These are phyloP conservation scores for Orchestes rusci DNA, from an alignment of 2,888 invertebrate genomes.

Conservation along the genomic window DNA sequence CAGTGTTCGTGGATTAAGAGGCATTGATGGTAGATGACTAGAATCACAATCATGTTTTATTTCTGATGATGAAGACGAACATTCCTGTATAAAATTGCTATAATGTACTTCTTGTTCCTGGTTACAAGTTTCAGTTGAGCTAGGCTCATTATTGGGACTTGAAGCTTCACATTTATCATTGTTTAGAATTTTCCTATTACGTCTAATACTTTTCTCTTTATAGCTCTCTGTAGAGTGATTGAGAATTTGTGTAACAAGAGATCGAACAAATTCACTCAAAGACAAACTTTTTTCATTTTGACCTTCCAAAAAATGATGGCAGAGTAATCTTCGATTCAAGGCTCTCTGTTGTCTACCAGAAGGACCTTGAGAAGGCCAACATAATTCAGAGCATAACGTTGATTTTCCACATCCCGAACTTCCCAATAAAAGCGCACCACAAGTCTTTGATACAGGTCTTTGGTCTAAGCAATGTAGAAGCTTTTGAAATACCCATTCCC, in stretches of 20 bases:
- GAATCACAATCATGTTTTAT: slow-evolving; percentile 31
- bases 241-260: slow-evolving; percentile 76
- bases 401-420: slow-evolving; percentile 95
- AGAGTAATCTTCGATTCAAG: slow-evolving; percentile 71
- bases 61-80: slow-evolving; percentile 34
- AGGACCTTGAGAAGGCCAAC: slow-evolving; percentile 61
- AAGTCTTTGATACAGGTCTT: slow-evolving; percentile 73
- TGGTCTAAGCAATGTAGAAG: slow-evolving; percentile 87
- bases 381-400: slow-evolving; percentile 75
- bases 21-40: slow-evolving; percentile 40
- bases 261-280: slow-evolving; percentile 77
- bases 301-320: slow-evolving; percentile 82
- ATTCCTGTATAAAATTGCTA: slow-evolving; percentile 36
- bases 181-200: slow-evolving; percentile 37
- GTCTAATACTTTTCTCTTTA: slow-evolving; percentile 42
- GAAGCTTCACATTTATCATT: slow-evolving; percentile 26
- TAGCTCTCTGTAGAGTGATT: slow-evolving; percentile 56
- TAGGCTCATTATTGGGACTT: slow-evolving; percentile 32
- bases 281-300: slow-evolving; percentile 80
- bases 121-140: slow-evolving; percentile 32
- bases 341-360: slow-evolving; percentile 63
- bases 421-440: slow-evolving; percentile 79
- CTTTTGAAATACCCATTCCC: slow-evolving; percentile 96
- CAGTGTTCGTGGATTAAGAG: slow-evolving; percentile 53
- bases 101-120: slow-evolving; percentile 37